Percentiles rank a stretch among this genome's conserved stretches.
phyloP scores from a whole-genome alignment of 2,797 vertebrate genomes.

The Schizothorax lantsangensis region DNA sequence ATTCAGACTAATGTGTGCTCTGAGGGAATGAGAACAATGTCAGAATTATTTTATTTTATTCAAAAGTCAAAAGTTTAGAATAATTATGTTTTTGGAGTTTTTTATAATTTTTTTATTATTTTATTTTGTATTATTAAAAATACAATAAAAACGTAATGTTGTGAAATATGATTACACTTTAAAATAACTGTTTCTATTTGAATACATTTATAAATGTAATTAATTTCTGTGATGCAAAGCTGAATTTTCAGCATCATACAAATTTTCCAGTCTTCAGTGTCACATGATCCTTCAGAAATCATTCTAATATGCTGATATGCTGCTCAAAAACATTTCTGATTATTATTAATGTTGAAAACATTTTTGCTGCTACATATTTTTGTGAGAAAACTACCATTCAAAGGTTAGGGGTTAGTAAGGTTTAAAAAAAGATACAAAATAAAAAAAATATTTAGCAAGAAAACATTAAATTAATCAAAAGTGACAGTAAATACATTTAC shows the following conservation, averaged over 20 bases:
- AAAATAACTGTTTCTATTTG: not conserved
- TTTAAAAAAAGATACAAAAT: no score
- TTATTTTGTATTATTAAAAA: not conserved
- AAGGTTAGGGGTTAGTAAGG: no score
- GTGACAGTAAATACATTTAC: no score
- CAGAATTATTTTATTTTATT: constrained; percentile 66
- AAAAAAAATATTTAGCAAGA: no score
- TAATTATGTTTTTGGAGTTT: not conserved
- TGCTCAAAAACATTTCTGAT: no score
- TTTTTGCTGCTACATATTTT: no score
- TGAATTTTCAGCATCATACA: not conserved
- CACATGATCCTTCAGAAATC: not conserved
- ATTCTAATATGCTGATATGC: not conserved
- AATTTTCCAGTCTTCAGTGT: not conserved
- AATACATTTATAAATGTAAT: not conserved
- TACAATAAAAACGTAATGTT: not conserved
- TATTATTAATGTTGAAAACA: no score
- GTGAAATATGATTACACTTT: not conserved
- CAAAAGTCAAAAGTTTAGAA: not conserved
- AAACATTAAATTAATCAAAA: no score
- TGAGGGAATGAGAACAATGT: constrained; percentile 62
- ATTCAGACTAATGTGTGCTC: constrained; percentile 41
- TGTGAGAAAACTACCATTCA: not conserved
- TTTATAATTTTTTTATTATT: not conserved
- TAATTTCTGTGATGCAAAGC: not conserved